These are phyloP conservation scores for Scaeva pyrastri DNA, from an alignment of 2,888 invertebrate genomes.

Conservation along the genomic window DNA sequence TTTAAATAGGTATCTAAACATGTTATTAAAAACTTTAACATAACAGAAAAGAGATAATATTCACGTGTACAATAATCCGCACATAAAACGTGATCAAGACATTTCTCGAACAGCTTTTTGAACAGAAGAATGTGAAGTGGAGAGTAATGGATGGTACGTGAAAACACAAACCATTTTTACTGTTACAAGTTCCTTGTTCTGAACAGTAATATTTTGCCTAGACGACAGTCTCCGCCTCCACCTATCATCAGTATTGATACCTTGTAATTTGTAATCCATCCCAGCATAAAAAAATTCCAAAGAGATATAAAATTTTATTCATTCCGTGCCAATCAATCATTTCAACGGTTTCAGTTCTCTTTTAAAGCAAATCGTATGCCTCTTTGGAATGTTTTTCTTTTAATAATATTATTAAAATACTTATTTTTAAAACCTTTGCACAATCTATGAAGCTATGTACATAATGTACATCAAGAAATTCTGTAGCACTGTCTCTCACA, in stretches of 20 bases:
- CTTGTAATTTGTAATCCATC: not conserved
- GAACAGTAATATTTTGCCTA: not conserved
- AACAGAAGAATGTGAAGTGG: too few relatives aligned
- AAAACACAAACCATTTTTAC: slow-evolving; percentile 11
- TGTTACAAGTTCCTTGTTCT: slow-evolving; percentile 24
- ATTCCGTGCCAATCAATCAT: slow-evolving; percentile 61
- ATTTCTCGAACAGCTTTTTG: too few relatives aligned
- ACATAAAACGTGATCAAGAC: slow-evolving; percentile 45
- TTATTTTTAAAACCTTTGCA: slow-evolving; percentile 36
- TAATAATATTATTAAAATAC: slow-evolving; percentile 11
- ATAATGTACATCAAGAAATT: slow-evolving; percentile 17
- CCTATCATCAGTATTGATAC: not conserved
- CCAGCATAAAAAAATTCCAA: slow-evolving; percentile 5
- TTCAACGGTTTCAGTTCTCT: slow-evolving; percentile 42
- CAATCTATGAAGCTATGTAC: slow-evolving; percentile 29
- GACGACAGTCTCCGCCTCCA: not conserved
- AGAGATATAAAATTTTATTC: slow-evolving; percentile 14
- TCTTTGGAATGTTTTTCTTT: slow-evolving; percentile 27
- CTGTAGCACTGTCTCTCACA: slow-evolving; percentile 24
- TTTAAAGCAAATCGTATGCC: slow-evolving; percentile 25
- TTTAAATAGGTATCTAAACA: too few relatives aligned
- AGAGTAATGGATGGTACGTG: slow-evolving; percentile 16
- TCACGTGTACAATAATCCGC: slow-evolving; percentile 45
- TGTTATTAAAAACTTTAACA: not conserved
- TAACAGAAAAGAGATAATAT: slow-evolving; percentile 16